Conservation (phyloP, 2,113 vertebrate genomes). For the Alces alces region DNA sequence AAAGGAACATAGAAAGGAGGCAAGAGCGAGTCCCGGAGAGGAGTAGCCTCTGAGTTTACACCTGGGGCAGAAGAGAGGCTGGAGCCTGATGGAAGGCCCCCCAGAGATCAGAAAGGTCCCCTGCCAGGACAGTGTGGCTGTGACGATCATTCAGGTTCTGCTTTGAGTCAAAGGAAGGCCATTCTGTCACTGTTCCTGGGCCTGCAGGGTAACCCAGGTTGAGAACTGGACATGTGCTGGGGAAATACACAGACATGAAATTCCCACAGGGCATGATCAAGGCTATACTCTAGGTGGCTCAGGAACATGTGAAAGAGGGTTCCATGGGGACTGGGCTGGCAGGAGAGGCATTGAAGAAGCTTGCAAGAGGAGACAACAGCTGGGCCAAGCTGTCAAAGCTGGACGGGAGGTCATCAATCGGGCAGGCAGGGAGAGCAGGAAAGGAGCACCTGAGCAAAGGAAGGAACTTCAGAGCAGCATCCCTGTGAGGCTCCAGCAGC, state of each 20-base stretch:
- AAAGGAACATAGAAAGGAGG: background rate
- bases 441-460: background rate
- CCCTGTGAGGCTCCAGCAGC: accelerated
- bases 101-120: background rate
- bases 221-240: background rate
- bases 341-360: background rate
- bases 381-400: background rate
- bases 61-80: background rate
- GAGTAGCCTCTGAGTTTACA: background rate
- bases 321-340: background rate
- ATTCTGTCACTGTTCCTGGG: background rate
- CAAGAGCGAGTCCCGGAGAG: too few species aligned
- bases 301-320: background rate
- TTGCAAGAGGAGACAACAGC: background rate
- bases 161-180: background rate
- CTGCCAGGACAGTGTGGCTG: background rate
- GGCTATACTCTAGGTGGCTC: background rate
- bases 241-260: background rate
- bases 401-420: background rate
- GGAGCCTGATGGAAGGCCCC: background rate
- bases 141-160: too few species aligned
- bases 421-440: background rate
- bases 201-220: background rate
- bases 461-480: accelerated
- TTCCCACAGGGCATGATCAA: background rate